These are phyloP conservation scores for Selene dorsalis DNA, from an alignment of 2,797 vertebrate species.

Conservation along the genomic window DNA sequence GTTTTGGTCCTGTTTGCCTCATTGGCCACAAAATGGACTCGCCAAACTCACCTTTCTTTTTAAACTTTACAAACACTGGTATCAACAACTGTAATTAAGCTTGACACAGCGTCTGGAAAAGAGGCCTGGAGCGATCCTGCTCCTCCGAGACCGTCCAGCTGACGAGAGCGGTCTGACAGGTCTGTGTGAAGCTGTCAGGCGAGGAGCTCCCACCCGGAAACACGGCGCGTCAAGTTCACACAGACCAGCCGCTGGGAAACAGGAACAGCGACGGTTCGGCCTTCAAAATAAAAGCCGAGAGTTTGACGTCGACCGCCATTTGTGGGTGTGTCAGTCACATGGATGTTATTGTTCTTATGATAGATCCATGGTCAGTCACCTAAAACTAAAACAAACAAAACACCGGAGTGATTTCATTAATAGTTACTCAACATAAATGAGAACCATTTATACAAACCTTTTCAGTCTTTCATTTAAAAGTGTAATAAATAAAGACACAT, in stretches of 20 bases:
- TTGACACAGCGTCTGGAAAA: constrained; percentile 39
- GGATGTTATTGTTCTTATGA: no score
- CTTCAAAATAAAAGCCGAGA: constrained; percentile 58
- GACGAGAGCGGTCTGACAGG: constrained; percentile 78
- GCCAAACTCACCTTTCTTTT: constrained; percentile 26
- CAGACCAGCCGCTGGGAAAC: background rate
- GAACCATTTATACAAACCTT: no score
- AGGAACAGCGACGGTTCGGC: background rate
- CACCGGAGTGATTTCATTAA: no score
- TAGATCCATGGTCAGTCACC: no score
- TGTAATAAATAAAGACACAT: no score
- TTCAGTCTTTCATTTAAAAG: no score
- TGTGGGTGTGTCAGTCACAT: background rate
- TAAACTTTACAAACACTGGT: constrained; percentile 27
- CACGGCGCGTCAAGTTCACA: constrained; percentile 36
- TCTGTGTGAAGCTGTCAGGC: constrained; percentile 65
- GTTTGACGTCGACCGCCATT: fast-evolving
- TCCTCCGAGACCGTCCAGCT: constrained; percentile 34
- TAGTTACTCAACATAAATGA: background rate
- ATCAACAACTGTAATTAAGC: constrained; percentile 47
- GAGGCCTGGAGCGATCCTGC: constrained; percentile 31
- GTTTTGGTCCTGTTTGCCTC: background rate
- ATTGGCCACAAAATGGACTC: background rate
- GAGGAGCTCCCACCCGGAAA: constrained; percentile 59
- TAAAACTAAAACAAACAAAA: background rate